Conservation (phyloP, 2,113 vertebrate genomes). For the western clawed frog (Xenopus tropicalis) region UCB_Xtro_10.0 CM004449.2:81624501-81625000, state of each 20-base stretch:
- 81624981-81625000: too few species aligned
- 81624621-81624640: constrained; percentile 11
- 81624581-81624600: background rate
- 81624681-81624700: constrained; percentile 8
- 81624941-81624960: too few species aligned
- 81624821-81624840: too few species aligned
- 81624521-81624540: background rate
- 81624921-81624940: too few species aligned
- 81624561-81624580: background rate
- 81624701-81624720: background rate
- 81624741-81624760: background rate
- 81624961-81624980: too few species aligned
- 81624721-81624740: background rate
- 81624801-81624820: too few species aligned
- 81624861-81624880: too few species aligned
- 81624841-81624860: too few species aligned
- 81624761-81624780: too few species aligned
- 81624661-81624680: constrained; percentile 20
- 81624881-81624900: too few species aligned
- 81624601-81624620: constrained; percentile 7
- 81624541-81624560: constrained; percentile 6
- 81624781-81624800: too few species aligned
- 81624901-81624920: too few species aligned
- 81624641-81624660: constrained; percentile 1
- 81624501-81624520: constrained; percentile 9